phyloP scores from a whole-genome alignment of 2,113 vertebrate genomes.

The Acrocephalus kingi region DNA sequence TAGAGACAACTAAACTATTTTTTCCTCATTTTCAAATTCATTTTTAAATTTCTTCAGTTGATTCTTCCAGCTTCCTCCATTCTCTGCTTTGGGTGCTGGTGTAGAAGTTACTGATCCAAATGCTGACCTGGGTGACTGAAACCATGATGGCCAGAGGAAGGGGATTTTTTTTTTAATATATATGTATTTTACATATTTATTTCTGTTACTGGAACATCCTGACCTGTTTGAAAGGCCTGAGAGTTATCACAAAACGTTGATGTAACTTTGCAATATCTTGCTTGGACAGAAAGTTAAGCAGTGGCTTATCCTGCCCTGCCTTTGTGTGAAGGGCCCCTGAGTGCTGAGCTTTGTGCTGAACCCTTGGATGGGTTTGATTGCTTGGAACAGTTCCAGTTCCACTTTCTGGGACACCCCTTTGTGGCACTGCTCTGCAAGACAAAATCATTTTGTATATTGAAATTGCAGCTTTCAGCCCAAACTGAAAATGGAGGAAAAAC shows the following conservation, averaged over 20 bases:
- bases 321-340: neutral
- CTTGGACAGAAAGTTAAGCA: neutral
- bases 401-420: neutral
- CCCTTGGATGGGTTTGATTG: neutral
- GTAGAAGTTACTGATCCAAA: neutral
- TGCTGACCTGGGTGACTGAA: neutral
- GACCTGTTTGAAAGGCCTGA: neutral
- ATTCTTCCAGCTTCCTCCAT: neutral
- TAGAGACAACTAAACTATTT: neutral
- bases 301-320: neutral
- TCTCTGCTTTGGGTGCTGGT: neutral
- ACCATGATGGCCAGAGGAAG: neutral
- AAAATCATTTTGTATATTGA: accelerated
- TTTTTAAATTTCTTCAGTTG: neutral
- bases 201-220: accelerated
- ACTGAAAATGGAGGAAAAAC: neutral
- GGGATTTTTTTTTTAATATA: too few species aligned
- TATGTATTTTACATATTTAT: too few species aligned
- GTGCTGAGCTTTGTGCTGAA: neutral
- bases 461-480: neutral
- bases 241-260: neutral
- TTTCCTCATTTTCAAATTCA: neutral
- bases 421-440: neutral
- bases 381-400: neutral
- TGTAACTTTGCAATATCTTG: neutral